Conservation (phyloP, 2,797 vertebrate genomes). For the Spinibarbus caldwelli region DNA sequence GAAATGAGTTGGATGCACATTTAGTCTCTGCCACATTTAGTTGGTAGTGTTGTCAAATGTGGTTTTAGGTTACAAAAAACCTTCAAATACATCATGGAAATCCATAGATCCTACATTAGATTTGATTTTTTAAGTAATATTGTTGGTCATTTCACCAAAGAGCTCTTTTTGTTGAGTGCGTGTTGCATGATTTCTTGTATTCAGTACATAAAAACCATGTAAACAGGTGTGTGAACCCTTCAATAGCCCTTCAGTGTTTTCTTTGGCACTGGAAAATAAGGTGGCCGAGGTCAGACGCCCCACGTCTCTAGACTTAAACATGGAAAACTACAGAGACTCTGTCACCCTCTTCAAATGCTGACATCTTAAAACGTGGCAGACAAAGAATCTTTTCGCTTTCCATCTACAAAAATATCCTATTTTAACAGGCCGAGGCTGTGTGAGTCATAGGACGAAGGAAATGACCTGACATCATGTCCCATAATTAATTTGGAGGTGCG, state of each 20-base stretch:
- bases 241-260: neutral
- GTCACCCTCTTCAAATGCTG: constrained; percentile 53
- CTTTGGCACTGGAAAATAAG: constrained; percentile 24
- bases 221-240: neutral
- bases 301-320: constrained; percentile 48
- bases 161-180: neutral
- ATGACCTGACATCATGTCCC: constrained; percentile 53
- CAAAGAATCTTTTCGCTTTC: constrained; percentile 65
- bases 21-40: neutral
- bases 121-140: neutral
- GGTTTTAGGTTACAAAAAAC: neutral
- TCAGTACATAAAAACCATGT: neutral
- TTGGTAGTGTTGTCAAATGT: neutral
- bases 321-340: constrained; percentile 71
- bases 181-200: neutral
- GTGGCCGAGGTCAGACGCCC: constrained; percentile 40
- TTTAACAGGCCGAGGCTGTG: constrained; percentile 39
- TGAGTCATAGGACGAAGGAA: constrained; percentile 44
- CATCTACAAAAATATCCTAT: constrained; percentile 33
- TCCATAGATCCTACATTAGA: neutral
- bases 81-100: neutral
- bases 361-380: constrained; percentile 61
- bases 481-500: constrained; percentile 72
- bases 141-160: neutral
- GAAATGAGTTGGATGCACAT: neutral